Base-by-base conservation (phyloP, 2,888 invertebrate genomes). In the Catonia carolina region DNA sequence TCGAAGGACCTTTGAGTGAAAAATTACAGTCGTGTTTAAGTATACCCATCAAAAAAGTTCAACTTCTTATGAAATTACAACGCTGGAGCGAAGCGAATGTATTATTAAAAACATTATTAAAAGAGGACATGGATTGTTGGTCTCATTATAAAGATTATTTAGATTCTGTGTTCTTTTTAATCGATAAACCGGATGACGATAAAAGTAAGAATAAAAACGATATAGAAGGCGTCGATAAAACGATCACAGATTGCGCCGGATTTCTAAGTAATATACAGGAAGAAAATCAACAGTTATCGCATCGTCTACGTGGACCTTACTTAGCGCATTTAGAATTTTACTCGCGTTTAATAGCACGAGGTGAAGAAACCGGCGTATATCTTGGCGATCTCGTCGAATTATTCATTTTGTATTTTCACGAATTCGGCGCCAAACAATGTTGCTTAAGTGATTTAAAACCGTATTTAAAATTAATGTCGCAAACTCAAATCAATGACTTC, bases 371-470 rank as follows among this genome's bases (percentile, higher is more conserved):
- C 0, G 67, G 69, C 27, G 67, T 10, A 73, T 52, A 68, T 83
- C 7, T 70, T 83, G 18, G 68, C 64, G 60, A 62, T 66, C 78
- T 81, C 14, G 74, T 81, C 12, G 82, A 85, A 20, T 71, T 88
- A 31, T 81, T 93, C 69, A 76, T 85, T 60, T 83, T 86, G 65
- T 96, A 93, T 74, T 87, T 89, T 63, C 69, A 76, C 41, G 78
- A 81, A 63, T 96, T 95, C 73, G 93, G 93, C 2, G 83, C 87
- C 66, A 92, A 92, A 69, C 83, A 86, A 0, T 92, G 92, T 72
- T 89, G 89, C 59, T 88, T 90, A 59, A 81, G 84, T 7, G 96
- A 97, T 71, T 75, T 96, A 50, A 81, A 83, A 60, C 76, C 84
- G 4, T 94, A 89, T 71, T 71, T 93, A 47, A 77, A 88, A 64